Conservation (phyloP, 2,797 vertebrate species). For the Parotocinclus haroldoi region DNA sequence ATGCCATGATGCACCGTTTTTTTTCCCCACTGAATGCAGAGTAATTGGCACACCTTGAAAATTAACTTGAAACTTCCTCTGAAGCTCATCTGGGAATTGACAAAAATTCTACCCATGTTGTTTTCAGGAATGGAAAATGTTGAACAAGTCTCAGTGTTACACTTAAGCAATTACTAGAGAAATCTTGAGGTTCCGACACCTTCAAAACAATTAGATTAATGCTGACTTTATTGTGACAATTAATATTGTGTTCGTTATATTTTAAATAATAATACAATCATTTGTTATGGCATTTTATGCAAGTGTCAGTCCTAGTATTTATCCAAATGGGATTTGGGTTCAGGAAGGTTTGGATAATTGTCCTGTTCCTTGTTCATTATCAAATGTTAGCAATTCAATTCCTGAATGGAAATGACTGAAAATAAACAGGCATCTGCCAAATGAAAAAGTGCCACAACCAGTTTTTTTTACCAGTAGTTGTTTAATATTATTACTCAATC, state of each 20-base stretch:
- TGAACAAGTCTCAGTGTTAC: slow-evolving; percentile 1
- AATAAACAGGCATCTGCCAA: slow-evolving; percentile 33
- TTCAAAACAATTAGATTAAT: too few species aligned
- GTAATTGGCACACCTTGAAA: neutral
- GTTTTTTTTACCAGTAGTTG: slow-evolving; percentile 41
- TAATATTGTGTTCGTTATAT: neutral
- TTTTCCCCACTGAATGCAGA: neutral
- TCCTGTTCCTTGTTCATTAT: slow-evolving; percentile 7
- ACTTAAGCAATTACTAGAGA: neutral
- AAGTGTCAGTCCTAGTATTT: neutral
- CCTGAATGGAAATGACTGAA: slow-evolving; percentile 28
- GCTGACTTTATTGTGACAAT: neutral
- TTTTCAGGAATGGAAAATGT: neutral
- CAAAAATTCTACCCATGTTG: slow-evolving; percentile 6
- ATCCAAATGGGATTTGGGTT: slow-evolving; percentile 12
- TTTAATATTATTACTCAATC: slow-evolving; percentile 37
- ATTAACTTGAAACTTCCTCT: neutral
- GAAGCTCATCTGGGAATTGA: slow-evolving; percentile 15
- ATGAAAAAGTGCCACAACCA: slow-evolving; percentile 23
- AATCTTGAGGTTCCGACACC: too few species aligned
- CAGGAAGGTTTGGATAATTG: neutral
- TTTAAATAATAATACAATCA: slow-evolving; percentile 1
- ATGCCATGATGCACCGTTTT: neutral
- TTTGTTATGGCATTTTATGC: neutral
- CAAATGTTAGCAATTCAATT: neutral